Evolutionary conservation across 2,888 invertebrate species (phyloP).

Genomic region (Allacma fusca): DNA sequence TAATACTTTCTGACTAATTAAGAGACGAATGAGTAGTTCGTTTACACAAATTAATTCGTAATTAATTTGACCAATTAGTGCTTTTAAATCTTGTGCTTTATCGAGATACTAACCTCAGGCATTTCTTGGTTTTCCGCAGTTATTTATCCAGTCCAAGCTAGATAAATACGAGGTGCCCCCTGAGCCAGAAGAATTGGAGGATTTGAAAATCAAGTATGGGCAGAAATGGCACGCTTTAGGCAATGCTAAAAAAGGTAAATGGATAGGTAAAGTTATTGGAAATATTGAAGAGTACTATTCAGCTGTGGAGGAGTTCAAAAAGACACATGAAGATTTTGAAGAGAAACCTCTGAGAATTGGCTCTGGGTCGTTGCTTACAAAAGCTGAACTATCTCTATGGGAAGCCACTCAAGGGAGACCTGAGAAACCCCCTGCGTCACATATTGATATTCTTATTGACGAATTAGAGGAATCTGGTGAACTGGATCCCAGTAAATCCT

Average conservation of each 20-base stretch:
- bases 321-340: conserved; percentile 46
- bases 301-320: conserved; percentile 50
- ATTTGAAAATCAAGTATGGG: conserved; percentile 44
- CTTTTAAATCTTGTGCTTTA: too few relatives aligned
- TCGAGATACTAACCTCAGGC: conserved; percentile 19
- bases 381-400: conserved; percentile 56
- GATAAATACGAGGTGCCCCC: conserved; percentile 49
- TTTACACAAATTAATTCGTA: too few relatives aligned
- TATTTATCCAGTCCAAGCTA: conserved; percentile 53
- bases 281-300: conserved; percentile 41
- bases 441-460: conserved; percentile 39
- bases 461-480: conserved; percentile 44
- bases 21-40: too few relatives aligned
- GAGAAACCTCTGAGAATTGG: conserved; percentile 41
- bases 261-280: conserved; percentile 51
- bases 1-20: too few relatives aligned
- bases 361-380: conserved; percentile 37
- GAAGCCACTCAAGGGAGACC: conserved; percentile 52
- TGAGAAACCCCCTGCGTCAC: conserved; percentile 36
- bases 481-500: conserved; percentile 11
- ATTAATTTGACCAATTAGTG: too few relatives aligned
- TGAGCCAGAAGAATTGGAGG: conserved; percentile 34
- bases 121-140: conserved; percentile 33
- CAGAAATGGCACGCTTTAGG: conserved; percentile 48
- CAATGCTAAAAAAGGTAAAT: conserved; percentile 52